Conservation (phyloP, 2,113 vertebrate species). For the Spilogale gracilis region DNA sequence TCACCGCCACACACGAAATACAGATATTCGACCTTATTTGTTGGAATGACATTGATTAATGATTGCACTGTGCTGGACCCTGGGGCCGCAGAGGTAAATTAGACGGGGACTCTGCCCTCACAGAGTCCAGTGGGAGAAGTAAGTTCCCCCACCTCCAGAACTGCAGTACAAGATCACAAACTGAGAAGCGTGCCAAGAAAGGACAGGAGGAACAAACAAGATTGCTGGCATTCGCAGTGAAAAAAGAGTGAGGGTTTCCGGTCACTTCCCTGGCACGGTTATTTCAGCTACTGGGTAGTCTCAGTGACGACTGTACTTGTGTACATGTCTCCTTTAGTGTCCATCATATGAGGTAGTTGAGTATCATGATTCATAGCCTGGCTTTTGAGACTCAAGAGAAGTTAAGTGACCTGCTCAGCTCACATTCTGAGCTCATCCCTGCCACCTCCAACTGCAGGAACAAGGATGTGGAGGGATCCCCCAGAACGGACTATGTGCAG, state of each 20-base stretch:
- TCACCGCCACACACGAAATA: neutral
- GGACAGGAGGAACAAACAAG: neutral
- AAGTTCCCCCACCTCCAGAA: neutral
- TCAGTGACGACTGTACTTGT: neutral
- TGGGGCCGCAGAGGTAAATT: neutral
- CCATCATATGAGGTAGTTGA: neutral
- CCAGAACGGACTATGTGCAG: fast-evolving
- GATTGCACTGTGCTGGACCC: neutral
- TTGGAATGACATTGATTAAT: neutral
- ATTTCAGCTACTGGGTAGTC: neutral
- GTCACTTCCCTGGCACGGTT: neutral
- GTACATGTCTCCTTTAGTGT: neutral
- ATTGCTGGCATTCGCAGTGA: neutral
- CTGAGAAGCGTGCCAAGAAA: neutral
- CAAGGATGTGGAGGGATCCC: neutral
- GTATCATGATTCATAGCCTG: neutral
- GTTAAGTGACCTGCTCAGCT: neutral
- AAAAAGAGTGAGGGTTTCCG: neutral
- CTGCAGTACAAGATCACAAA: neutral
- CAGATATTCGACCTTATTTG: neutral
- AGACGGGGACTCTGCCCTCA: neutral
- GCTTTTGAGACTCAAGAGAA: neutral
- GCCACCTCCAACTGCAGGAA: neutral
- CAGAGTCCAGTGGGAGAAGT: neutral
- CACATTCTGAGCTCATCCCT: fast-evolving